Percentiles rank a stretch among this genome's conserved stretches.
Conservation (phyloP, 2,113 vertebrate species). For the Calyptommatus sinebrachiatus region DNA sequence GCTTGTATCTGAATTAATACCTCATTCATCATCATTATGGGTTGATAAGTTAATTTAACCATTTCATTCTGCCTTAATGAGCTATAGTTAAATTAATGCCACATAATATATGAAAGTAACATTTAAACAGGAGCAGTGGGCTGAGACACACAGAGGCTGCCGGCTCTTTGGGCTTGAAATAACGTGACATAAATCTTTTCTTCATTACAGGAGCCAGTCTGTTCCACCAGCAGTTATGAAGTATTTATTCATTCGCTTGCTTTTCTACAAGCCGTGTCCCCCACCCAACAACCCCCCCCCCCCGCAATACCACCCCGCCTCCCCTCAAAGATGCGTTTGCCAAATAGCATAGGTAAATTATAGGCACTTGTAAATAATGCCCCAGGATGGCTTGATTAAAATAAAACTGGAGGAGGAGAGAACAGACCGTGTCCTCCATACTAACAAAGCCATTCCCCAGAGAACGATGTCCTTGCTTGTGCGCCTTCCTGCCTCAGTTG, state of each 20-base stretch:
- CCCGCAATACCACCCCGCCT: neutral
- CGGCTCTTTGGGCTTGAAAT: slow-evolving; percentile 90
- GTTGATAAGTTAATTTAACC: slow-evolving; percentile 99
- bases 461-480: neutral
- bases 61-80: slow-evolving; percentile 99
- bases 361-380: slow-evolving; percentile 79
- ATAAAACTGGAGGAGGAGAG: slow-evolving; percentile 45
- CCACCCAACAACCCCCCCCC: neutral
- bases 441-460: slow-evolving; percentile 11
- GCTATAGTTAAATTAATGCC: slow-evolving; percentile 99
- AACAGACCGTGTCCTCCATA: slow-evolving; percentile 23
- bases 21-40: slow-evolving; percentile 99
- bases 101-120: slow-evolving; percentile 99
- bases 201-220: slow-evolving; percentile 89
- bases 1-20: slow-evolving; percentile 99
- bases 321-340: slow-evolving; percentile 73
- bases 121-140: slow-evolving; percentile 99
- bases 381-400: slow-evolving; percentile 77
- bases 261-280: slow-evolving; percentile 53
- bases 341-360: slow-evolving; percentile 87
- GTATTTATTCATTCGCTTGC: slow-evolving; percentile 87
- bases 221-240: slow-evolving; percentile 83
- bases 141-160: slow-evolving; percentile 98
- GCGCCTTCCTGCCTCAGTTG: neutral
- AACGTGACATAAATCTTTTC: slow-evolving; percentile 97